Base-by-base conservation (phyloP, 2,113 vertebrate species). In the Sus scrofa region DNA sequence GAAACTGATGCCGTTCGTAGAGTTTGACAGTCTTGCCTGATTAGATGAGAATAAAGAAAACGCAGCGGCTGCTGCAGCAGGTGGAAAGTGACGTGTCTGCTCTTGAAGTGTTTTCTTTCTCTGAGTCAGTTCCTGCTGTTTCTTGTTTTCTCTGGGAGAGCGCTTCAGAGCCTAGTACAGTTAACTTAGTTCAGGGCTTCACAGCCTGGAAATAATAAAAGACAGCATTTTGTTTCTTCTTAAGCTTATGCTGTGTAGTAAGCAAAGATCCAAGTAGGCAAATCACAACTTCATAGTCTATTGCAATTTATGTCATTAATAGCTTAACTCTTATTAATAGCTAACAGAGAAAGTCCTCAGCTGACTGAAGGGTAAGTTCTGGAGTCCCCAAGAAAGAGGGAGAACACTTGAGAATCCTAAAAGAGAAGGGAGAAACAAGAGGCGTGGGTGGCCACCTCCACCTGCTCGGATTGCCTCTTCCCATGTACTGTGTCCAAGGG, bases 61-160 rank as follows among this genome's bases (percentile, higher is more conserved):
- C 97, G 89, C 83, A 90, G 18, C 60, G 20, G 81, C 1, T 3
- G 62, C 96, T 95, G 70, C 68, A 32, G 62, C 94, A 92, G 16
- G 67, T 96, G 86, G 97, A 88, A 58, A 81, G 96, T 54, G 67
- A 96, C 68, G 78, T 91, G 90, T 97, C 94, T 97, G 86, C 90
- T 91, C 97, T 91, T 91, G 93, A 75, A 96, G 96, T 79, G 82
- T 22, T 88, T 93, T 96, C 8, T 97, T 92, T 11, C 91, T 97
- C 94, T 98, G 96, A 98, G 92, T 98, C 95, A 97, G 92, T 98
- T 96, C 97, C 86, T 78, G 60, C 93, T 92, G 92, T 91, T 70
- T 58, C 52, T 89, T 95, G 56, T 84, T 95, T 96, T 97, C 89
- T 96, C 96, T 89, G 73, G 92, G 74, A 92, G 85, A 92, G 83